phyloP scores from a whole-genome alignment of 2,797 vertebrate genomes.

The Gallinago nigripennis region DNA sequence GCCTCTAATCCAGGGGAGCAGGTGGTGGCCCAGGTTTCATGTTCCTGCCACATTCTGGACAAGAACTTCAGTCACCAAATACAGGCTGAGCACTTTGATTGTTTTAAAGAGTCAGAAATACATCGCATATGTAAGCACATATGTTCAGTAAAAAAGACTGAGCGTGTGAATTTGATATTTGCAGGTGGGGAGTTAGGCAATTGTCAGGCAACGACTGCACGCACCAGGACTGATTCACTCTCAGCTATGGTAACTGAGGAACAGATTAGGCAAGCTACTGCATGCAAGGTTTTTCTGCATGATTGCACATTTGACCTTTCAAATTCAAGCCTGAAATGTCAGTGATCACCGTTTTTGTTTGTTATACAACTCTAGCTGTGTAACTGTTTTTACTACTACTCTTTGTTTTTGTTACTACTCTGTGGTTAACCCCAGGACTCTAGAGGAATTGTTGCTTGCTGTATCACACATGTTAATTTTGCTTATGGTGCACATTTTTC shows the following conservation, averaged over 20 bases:
- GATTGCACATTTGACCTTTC: neutral
- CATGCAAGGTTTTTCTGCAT: neutral
- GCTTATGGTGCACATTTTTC: neutral
- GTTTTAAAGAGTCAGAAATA: neutral
- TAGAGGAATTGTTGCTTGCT: neutral
- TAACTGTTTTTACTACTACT: conserved; percentile 1
- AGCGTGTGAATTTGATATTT: neutral
- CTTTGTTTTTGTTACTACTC: neutral
- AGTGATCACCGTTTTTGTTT: neutral
- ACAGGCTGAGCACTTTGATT: neutral
- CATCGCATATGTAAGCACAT: neutral
- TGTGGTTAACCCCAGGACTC: conserved; percentile 24
- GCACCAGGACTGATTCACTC: neutral
- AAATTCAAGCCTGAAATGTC: conserved; percentile 8
- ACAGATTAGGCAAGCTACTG: neutral
- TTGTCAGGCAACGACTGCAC: neutral
- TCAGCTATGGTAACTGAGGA: neutral
- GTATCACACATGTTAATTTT: neutral
- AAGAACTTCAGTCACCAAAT: neutral
- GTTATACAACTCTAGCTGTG: neutral
- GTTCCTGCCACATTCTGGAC: neutral
- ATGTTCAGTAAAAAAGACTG: neutral
- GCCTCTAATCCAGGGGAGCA: fast-evolving
- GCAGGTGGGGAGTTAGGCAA: neutral
- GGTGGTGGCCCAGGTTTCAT: neutral